phyloP scores from a whole-genome alignment of 2,797 vertebrate species.

The Acipenser oxyrinchus region DNA sequence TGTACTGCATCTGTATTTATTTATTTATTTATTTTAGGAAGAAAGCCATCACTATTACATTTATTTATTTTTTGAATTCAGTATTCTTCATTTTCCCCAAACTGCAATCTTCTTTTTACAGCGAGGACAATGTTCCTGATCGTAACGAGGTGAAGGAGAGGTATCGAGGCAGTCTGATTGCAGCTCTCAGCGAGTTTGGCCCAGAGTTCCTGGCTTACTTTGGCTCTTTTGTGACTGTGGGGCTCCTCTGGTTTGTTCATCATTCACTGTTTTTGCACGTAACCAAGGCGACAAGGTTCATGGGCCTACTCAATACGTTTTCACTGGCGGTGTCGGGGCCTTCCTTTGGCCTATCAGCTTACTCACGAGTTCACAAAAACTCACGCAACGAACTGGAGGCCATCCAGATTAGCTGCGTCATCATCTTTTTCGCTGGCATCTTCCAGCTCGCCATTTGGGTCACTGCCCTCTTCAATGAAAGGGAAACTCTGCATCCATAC shows the following conservation, averaged over 20 bases:
- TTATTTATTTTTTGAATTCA: no score
- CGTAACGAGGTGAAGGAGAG: conserved; percentile 52
- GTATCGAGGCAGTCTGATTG: conserved; percentile 67
- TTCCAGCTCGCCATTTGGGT: conserved; percentile 88
- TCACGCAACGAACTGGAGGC: conserved; percentile 81
- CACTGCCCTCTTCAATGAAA: conserved; percentile 63
- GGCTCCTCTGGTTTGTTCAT: conserved; percentile 89
- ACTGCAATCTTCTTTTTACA: conserved; percentile 31
- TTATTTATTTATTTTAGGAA: background rate
- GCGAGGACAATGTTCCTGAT: conserved; percentile 84
- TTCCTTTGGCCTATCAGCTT: conserved; percentile 83
- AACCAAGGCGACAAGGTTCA: conserved; percentile 69
- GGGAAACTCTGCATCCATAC: conserved; percentile 65
- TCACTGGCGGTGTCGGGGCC: conserved; percentile 84
- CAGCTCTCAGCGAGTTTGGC: conserved; percentile 67
- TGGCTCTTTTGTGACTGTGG: conserved; percentile 85
- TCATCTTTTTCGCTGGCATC: conserved; percentile 81
- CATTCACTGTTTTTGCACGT: conserved; percentile 89
- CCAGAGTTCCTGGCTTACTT: conserved; percentile 88
- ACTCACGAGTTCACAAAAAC: conserved; percentile 76
- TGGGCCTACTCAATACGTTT: conserved; percentile 84
- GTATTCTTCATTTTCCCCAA: background rate
- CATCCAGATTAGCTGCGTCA: conserved; percentile 83
- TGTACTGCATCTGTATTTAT: background rate
- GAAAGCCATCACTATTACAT: no score